Evolutionary conservation across 2,888 invertebrate species (phyloP).

Genomic region (Chrysina gloriosa): DNA sequence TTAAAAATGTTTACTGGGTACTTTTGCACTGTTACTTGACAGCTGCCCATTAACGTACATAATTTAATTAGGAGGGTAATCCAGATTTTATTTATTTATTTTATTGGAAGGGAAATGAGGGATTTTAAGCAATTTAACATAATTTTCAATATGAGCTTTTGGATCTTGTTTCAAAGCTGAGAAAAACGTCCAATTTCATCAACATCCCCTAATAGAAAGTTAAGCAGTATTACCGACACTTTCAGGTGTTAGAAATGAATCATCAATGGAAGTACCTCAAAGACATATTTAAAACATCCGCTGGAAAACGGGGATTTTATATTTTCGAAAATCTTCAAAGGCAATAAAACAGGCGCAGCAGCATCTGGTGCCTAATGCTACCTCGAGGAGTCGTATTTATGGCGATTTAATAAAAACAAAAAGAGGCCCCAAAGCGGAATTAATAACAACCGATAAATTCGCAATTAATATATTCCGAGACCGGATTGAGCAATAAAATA

Average conservation of each 20-base stretch:
- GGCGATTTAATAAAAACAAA: slow-evolving; percentile 9
- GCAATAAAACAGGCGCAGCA: neutral
- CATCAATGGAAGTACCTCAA: no score
- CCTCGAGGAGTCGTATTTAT: neutral
- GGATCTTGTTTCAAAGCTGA: no score
- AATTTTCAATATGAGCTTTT: neutral
- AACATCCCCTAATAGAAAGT: no score
- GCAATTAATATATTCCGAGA: slow-evolving; percentile 25
- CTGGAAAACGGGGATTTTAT: neutral
- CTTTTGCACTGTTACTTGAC: no score
- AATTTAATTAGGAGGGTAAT: no score
- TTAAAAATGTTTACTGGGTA: no score
- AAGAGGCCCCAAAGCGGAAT: neutral
- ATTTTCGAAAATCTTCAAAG: neutral
- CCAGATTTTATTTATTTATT: no score
- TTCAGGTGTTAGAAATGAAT: no score
- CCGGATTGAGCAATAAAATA: neutral
- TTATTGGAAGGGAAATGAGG: no score
- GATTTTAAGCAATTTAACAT: neutral
- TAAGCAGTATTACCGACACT: no score
- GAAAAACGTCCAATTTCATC: no score
- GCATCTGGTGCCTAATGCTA: slow-evolving; percentile 2
- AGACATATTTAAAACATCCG: neutral
- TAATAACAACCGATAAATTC: slow-evolving; percentile 20
- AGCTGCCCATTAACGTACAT: no score